Evolutionary conservation across 2,113 vertebrate genomes (phyloP).

Genomic region (Lophura nycthemera): DNA sequence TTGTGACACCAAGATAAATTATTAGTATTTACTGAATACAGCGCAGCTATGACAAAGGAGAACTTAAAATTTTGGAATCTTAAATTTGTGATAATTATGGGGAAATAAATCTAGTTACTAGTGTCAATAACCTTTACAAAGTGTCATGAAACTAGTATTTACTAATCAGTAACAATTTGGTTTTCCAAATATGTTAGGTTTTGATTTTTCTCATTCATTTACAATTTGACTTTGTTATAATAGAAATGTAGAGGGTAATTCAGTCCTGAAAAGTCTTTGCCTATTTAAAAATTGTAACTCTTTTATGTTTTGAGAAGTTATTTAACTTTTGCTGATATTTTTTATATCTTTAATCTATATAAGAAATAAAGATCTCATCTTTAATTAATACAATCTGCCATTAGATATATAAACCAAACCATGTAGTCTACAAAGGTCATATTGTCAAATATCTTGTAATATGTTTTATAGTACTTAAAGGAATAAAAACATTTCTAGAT

Average conservation of each 20-base stretch:
- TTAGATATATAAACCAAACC: neutral
- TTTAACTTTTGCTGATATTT: neutral
- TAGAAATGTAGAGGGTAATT: neutral
- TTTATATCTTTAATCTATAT: neutral
- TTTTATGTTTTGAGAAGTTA: neutral
- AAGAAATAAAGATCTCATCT: neutral
- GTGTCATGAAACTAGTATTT: neutral
- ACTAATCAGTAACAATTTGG: neutral
- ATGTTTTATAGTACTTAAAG: neutral
- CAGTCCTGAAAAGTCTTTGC: neutral
- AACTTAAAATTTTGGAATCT: neutral
- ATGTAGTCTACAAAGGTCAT: neutral
- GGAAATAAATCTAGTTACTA: neutral
- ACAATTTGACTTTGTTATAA: neutral
- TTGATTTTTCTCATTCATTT: neutral
- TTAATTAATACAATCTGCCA: neutral
- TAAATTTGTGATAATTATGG: neutral
- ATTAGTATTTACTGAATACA: neutral
- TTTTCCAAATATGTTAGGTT: neutral
- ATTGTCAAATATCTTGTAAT: neutral
- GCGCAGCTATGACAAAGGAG: neutral
- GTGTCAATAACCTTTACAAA: neutral
- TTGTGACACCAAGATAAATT: neutral
- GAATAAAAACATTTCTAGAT: neutral
- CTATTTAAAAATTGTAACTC: neutral